Base-by-base conservation (phyloP, 2,113 vertebrate species). In the Microtus richardsoni region DNA sequence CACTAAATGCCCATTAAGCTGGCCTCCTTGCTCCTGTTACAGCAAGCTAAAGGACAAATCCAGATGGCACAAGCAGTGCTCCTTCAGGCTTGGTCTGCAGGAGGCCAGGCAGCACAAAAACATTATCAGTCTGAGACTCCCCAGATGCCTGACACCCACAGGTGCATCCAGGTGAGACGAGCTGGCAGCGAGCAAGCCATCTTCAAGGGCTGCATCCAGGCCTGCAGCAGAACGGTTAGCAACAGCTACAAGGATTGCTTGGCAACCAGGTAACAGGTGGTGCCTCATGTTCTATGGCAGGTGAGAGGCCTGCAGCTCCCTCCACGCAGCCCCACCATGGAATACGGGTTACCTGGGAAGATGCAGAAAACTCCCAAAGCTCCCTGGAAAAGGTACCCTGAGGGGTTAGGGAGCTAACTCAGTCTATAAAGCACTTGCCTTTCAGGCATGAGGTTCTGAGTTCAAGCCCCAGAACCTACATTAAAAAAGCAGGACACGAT, bases 1-100 rank as follows among this genome's bases (percentile, higher is more conserved):
- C 95, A 90, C 95, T 94, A 93, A 96, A 97, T 66, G 91, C 71
- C 92, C 95, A 95, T 93, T 97, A 94, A 82, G 52, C 64, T 80
- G 13, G 41, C 73, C 93, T 96, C 93, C 71, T 10, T 47, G 91
- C 60, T 94, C 74, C 36, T 36, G 79, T 89, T 93, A 93, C 71
- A 92, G 90, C 21, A 12, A 54, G 92, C 85, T 74, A 10, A 79
- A 90, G 82, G 95, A 92, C 93, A 92, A 66, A 91, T 74, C 90
- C 96, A 96, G 96, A 96, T 93, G 97, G 95, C n/a, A 52, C 80
- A 73, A 62, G 96, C 17, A 73, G 74, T 74, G 64, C 68, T 22
- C 16, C 75, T 78, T 88, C 26, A 26, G 84, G 60, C 64, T 78
- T 14, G 0, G 73, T 52, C 89, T 91, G 82, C 92, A 58, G 5